Conservation (phyloP, 2,113 vertebrate species). For the Phrynocephalus versicolor region DNA sequence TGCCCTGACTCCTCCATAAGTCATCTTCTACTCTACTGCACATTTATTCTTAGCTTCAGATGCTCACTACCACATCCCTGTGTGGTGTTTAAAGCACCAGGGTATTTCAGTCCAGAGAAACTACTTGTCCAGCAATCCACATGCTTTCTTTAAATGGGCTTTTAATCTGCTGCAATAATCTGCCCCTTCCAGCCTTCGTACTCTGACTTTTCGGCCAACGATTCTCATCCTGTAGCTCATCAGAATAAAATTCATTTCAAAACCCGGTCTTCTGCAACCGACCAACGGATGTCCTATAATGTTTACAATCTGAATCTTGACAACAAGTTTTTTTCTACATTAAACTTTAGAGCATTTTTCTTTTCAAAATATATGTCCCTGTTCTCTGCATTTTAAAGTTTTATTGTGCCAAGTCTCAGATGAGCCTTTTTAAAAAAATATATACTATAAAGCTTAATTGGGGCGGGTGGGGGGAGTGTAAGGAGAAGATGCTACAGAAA, state of each 20-base stretch:
- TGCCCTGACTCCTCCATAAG: constrained; percentile 13
- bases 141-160: constrained; percentile 26
- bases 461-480: background rate
- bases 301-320: background rate
- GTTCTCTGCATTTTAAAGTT: background rate
- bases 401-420: background rate
- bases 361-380: background rate
- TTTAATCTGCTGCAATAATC: constrained; percentile 28
- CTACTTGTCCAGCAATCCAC: background rate
- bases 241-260: constrained; percentile 23
- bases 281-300: background rate
- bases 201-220: constrained; percentile 19
- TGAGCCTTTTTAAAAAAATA: background rate
- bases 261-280: background rate
- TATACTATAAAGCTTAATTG: background rate
- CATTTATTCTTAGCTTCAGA: background rate
- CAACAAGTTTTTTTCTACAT: background rate
- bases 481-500: background rate
- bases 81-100: constrained; percentile 12
- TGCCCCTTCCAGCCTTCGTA: constrained; percentile 16
- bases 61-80: background rate
- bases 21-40: constrained; percentile 6
- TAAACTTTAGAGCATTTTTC: background rate
- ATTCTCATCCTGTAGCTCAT: background rate
- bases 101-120: constrained; percentile 11